A percentile compares a stretch with the other conserved stretches of the same genome.
Conservation (phyloP, 1,140 invertebrate species). For the Micrasema minimum region DNA sequence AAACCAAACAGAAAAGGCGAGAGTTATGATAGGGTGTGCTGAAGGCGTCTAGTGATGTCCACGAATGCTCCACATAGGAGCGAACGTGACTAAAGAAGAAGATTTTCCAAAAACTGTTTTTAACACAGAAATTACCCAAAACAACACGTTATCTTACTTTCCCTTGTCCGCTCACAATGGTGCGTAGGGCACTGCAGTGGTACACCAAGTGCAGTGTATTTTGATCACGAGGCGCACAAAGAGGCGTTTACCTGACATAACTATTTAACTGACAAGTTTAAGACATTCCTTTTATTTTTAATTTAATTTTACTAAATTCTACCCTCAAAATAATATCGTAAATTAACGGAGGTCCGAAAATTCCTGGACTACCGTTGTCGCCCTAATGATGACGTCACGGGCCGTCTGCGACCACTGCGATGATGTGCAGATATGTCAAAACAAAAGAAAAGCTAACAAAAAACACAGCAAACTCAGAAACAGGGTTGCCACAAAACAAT, state of each 20-base stretch:
- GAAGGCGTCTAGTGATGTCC: too few relatives aligned
- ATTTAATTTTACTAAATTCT: background rate
- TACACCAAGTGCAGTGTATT: background rate
- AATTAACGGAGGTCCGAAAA: slow-evolving; percentile 10
- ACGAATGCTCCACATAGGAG: too few relatives aligned
- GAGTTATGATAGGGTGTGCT: too few relatives aligned
- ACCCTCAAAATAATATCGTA: background rate
- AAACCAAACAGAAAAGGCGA: too few relatives aligned
- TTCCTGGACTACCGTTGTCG: slow-evolving; percentile 27
- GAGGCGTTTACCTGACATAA: background rate
- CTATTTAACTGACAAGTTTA: background rate
- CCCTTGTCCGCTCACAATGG: too few relatives aligned
- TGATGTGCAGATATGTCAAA: slow-evolving; percentile 34
- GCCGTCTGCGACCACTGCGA: slow-evolving; percentile 23
- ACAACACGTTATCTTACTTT: too few relatives aligned
- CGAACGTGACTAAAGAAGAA: too few relatives aligned
- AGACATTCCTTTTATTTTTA: background rate
- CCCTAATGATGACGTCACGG: slow-evolving; percentile 26
- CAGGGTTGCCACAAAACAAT: too few relatives aligned
- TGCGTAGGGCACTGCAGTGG: too few relatives aligned
- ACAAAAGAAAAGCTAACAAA: slow-evolving; percentile 36
- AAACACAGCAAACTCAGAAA: background rate
- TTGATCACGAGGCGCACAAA: background rate
- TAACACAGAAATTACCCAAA: too few relatives aligned
- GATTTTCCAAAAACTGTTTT: too few relatives aligned